Conservation (phyloP, 2,888 invertebrate species). For the Cephus rjabovi region DNA sequence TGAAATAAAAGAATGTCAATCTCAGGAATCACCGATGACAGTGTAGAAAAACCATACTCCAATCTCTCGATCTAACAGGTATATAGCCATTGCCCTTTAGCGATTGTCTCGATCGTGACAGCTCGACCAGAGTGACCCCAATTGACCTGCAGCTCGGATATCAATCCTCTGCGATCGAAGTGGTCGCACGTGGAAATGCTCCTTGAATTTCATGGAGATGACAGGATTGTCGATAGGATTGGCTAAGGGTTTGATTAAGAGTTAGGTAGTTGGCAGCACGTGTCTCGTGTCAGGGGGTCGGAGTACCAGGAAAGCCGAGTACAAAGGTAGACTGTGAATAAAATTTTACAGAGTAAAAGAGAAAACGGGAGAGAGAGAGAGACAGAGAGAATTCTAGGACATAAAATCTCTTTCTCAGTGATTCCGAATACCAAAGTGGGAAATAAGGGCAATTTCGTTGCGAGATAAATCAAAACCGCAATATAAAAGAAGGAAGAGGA, state of each 20-base stretch:
- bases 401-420: slow-evolving; percentile 12
- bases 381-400: slow-evolving; percentile 2
- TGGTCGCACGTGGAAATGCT: neutral
- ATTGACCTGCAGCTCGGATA: neutral
- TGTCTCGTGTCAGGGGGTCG: neutral
- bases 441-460: slow-evolving; percentile 10
- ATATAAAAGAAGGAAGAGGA: slow-evolving; percentile 27
- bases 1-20: neutral
- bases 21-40: neutral
- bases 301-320: neutral
- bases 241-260: neutral
- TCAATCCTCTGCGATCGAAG: neutral
- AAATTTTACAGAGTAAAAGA: neutral
- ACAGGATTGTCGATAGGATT: neutral
- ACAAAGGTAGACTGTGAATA: neutral
- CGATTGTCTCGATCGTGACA: neutral
- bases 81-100: neutral
- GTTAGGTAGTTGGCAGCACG: neutral
- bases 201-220: neutral
- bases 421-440: slow-evolving; percentile 25
- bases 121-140: neutral
- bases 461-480: slow-evolving; percentile 27
- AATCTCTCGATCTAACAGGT: neutral
- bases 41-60: neutral
- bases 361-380: neutral